A percentile compares a stretch with the other conserved stretches of the same genome.
These are phyloP conservation scores for Tetanocera ferruginea DNA, from an alignment of 2,888 invertebrate species.

Conservation along the genomic window DNA sequence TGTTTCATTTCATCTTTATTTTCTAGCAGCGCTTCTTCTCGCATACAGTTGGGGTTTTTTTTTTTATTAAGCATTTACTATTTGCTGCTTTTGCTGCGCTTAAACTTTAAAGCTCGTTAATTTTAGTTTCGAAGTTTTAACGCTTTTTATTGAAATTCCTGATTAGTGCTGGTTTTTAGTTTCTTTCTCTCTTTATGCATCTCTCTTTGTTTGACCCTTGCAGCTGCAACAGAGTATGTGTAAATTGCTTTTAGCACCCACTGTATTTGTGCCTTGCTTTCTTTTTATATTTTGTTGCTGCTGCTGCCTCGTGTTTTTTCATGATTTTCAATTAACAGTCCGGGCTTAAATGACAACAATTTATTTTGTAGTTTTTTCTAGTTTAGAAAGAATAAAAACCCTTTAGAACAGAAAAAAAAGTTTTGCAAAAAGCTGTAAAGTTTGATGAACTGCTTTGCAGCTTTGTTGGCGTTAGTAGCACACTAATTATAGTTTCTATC, in stretches of 20 bases:
- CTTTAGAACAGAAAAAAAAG: background rate
- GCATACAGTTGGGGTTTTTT: background rate
- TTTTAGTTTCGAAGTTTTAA: background rate
- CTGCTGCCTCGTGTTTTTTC: background rate
- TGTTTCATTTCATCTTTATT: conserved; percentile 25
- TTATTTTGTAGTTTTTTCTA: conserved; percentile 9
- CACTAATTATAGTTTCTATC: background rate
- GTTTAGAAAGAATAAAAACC: background rate
- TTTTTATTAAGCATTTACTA: conserved; percentile 2
- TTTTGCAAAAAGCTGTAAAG: background rate
- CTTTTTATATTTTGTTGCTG: conserved; percentile 11
- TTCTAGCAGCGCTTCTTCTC: background rate
- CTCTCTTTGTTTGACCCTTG: background rate
- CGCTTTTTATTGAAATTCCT: conserved; percentile 41
- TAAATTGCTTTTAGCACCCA: conserved; percentile 14
- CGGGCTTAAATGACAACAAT: conserved; percentile 43
- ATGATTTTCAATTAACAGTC: conserved; percentile 44
- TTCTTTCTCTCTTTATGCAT: background rate
- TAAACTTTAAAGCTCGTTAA: conserved; percentile 15
- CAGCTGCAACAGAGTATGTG: background rate
- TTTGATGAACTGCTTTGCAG: conserved; percentile 13
- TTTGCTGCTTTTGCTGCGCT: background rate
- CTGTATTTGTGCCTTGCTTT: background rate
- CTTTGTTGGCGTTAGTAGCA: background rate
- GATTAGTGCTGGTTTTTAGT: conserved; percentile 49